phyloP scores from a whole-genome alignment of 2,113 vertebrate genomes.

The Rhombomys opimus region DNA sequence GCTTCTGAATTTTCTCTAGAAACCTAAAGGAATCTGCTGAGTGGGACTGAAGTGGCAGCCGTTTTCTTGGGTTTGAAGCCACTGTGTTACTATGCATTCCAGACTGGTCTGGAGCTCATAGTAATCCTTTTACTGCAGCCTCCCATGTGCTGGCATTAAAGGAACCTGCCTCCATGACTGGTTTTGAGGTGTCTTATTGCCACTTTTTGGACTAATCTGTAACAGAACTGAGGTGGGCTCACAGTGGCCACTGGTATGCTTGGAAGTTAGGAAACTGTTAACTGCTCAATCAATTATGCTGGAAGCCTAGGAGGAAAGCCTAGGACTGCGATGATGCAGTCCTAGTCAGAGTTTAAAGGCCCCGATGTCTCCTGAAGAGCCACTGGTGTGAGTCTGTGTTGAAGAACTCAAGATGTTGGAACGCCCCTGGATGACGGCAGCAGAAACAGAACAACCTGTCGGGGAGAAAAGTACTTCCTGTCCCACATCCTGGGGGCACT shows the following conservation, averaged over 20 bases:
- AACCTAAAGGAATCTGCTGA: neutral
- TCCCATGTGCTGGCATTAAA: neutral
- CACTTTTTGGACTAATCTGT: neutral
- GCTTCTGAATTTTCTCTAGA: neutral
- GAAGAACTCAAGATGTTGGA: neutral
- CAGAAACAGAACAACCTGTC: no score
- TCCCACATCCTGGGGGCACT: neutral
- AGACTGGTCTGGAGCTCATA: neutral
- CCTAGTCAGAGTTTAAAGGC: neutral
- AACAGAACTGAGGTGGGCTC: neutral
- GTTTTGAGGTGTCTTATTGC: neutral
- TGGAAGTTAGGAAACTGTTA: neutral
- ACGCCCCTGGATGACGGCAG: neutral
- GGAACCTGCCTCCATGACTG: no score
- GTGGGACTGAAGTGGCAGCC: neutral
- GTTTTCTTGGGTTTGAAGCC: neutral
- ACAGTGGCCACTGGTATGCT: neutral
- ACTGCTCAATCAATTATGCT: neutral
- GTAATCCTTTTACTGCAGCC: no score
- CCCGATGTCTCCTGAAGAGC: neutral
- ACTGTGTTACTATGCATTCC: neutral
- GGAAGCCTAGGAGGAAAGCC: neutral
- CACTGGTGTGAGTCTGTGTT: neutral
- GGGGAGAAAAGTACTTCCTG: neutral
- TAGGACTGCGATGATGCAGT: accelerated